Evolutionary conservation across 1,140 invertebrate genomes (phyloP).

Genomic region (Hyphantria cunea): DNA sequence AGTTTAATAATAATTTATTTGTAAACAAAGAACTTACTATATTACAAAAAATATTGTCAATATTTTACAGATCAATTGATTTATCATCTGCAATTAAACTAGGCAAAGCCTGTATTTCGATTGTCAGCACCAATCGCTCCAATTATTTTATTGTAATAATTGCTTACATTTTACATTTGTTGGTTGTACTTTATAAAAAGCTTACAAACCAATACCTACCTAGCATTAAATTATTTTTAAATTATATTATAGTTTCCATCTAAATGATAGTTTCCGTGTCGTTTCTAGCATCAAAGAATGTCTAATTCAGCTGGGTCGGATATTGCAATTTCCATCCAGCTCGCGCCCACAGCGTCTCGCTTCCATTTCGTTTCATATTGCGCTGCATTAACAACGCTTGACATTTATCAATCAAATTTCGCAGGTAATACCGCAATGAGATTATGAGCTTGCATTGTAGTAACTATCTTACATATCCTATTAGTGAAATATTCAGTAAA

Average conservation of each 20-base stretch:
- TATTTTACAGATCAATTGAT: no score
- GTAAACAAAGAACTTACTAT: no score
- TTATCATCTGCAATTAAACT: no score
- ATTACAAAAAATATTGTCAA: no score
- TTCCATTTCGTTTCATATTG: conserved; percentile 61
- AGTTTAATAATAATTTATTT: no score
- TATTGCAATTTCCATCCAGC: conserved; percentile 65
- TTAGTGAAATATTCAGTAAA: not conserved
- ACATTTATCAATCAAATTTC: conserved; percentile 36
- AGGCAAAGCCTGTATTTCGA: no score
- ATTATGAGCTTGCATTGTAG: not conserved
- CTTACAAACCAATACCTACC: no score
- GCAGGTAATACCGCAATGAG: conserved; percentile 16
- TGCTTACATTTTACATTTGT: no score
- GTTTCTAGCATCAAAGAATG: conserved; percentile 36
- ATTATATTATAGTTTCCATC: conserved; percentile 21
- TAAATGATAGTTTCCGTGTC: conserved; percentile 4
- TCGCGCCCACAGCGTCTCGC: conserved; percentile 45
- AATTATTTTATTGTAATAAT: no score
- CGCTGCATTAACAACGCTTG: conserved; percentile 45
- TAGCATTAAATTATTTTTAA: conserved; percentile 9
- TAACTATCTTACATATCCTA: not conserved
- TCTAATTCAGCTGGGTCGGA: conserved; percentile 56
- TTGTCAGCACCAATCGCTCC: no score
- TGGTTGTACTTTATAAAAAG: no score